Conservation (phyloP, 2,113 vertebrate genomes). For the Poicephalus gulielmi region DNA sequence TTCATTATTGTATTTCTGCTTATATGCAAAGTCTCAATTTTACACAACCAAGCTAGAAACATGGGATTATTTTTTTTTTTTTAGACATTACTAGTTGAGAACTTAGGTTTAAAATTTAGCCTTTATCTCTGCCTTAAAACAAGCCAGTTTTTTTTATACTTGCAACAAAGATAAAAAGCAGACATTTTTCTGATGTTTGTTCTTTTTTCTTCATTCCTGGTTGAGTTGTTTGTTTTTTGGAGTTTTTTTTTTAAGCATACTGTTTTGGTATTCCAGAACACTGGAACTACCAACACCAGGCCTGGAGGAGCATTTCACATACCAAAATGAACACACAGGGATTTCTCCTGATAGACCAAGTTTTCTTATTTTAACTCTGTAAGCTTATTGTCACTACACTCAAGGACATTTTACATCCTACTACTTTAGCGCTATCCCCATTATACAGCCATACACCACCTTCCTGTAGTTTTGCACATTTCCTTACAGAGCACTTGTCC, state of each 20-base stretch:
- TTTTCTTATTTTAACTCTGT: background rate
- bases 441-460: background rate
- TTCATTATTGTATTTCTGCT: background rate
- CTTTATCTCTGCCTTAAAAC: background rate
- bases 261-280: background rate
- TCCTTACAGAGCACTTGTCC: too few species aligned
- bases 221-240: background rate
- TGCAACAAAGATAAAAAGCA: background rate
- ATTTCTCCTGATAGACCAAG: rapidly evolving
- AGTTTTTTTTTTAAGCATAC: background rate
- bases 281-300: background rate
- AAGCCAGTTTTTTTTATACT: background rate
- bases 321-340: background rate
- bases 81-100: rapidly evolving
- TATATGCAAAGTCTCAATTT: background rate
- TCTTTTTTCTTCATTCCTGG: background rate
- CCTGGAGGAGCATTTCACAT: background rate
- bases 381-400: too few species aligned
- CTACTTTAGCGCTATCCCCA: background rate
- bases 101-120: background rate
- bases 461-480: background rate
- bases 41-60: background rate
- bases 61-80: background rate
- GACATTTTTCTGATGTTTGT: background rate
- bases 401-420: rapidly evolving